Base-by-base conservation (phyloP, 2,113 vertebrate genomes). In the Tor tambroides region DNA sequence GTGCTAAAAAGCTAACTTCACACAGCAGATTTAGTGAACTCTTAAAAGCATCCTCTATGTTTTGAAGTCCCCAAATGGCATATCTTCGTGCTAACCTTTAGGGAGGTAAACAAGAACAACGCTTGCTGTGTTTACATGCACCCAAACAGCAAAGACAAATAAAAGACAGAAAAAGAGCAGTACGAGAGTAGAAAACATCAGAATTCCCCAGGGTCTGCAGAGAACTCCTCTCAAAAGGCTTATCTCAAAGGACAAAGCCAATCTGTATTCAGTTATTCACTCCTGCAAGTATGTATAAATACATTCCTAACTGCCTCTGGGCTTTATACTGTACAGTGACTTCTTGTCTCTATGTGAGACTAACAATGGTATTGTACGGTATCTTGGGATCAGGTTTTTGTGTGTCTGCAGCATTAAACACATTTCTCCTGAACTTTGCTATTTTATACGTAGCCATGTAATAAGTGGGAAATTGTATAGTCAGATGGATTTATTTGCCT, bases 191-290 rank as follows among this genome's bases (percentile, higher is more conserved):
- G 71, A 77, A 88, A 80, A 88, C 79, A 88, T 10, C 43, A 56
- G 76, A 51, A 54, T 80, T 87, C 80, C 43, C 67, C 17, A 26
- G 81, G 67, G 81, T 30, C 41, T 81, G 81, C 43, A 84, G 83
- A 87, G 84, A 84, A 84, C 67, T 81, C 54, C 32, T 84, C 81
- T 83, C 8, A 46, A 76, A 87, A 80, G 32, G 49, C 21, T 11
- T 28, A 72, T 87, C 69, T 65, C 67, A 84, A 83, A 87, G 82
- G 71, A 59, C 86, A 84, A 81, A 76, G 54, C 77, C 85, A 85
- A 87, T 87, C 85, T 76, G 69, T 89, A 89, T 87, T 89, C 72
- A 87, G 86, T 81, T 89, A 87, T 87, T 87, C 82, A 32, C 51
- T 49, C 38, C 88, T 82, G 76, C 54, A 76, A 89, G 54, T 54